A percentile compares a stretch with the other conserved stretches of the same genome.
Conservation (phyloP, 1,140 invertebrate genomes). For the Hylaeus volcanicus region DNA sequence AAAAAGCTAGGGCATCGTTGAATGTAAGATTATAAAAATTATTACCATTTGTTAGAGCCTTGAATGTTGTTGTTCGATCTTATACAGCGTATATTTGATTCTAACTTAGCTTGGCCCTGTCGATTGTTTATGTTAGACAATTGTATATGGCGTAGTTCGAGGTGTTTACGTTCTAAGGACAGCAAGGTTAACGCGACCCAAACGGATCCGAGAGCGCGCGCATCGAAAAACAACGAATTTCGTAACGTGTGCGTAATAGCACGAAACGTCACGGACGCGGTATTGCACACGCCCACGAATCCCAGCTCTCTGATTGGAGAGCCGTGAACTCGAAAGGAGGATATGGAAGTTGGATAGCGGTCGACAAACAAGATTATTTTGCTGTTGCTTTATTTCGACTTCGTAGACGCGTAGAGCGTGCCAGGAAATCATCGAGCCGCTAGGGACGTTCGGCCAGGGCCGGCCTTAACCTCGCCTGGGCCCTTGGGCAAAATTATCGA, state of each 20-base stretch:
- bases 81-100: too few relatives aligned
- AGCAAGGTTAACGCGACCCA: not conserved
- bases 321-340: not conserved
- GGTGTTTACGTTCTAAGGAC: not conserved
- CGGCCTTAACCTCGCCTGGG: not conserved
- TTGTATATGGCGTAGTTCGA: not conserved
- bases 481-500: too few relatives aligned
- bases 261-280: not conserved
- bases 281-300: slow-evolving; percentile 11
- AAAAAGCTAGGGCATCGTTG: too few relatives aligned
- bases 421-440: not conserved
- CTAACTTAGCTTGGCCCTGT: too few relatives aligned
- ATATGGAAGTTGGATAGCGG: not conserved
- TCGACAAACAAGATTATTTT: slow-evolving; percentile 41
- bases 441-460: not conserved
- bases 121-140: too few relatives aligned
- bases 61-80: too few relatives aligned
- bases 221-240: slow-evolving; percentile 26
- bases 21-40: too few relatives aligned
- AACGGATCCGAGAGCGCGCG: not conserved
- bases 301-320: slow-evolving; percentile 19
- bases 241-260: slow-evolving; percentile 22
- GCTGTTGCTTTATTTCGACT: not conserved
- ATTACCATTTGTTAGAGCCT: too few relatives aligned
- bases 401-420: not conserved